phyloP scores from a whole-genome alignment of 2,888 invertebrate species.

The Zootermopsis nevadensis region DNA sequence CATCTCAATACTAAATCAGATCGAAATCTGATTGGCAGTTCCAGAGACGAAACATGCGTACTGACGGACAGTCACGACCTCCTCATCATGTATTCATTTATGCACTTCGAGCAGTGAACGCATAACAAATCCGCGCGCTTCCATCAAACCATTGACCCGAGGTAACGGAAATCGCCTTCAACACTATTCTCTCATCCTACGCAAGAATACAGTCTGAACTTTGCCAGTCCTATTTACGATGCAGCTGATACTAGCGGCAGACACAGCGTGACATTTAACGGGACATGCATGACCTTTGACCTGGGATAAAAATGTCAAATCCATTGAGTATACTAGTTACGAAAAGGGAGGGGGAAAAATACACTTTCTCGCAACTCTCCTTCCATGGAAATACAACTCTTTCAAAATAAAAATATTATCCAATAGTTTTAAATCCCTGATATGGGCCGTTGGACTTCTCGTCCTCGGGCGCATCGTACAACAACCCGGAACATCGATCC shows the following conservation, averaged over 20 bases:
- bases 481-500: conserved; percentile 33
- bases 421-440: background rate
- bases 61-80: too few species aligned
- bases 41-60: too few species aligned
- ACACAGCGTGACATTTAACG: conserved; percentile 9
- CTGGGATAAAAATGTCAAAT: conserved; percentile 14
- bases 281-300: conserved; percentile 9
- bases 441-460: background rate
- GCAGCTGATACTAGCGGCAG: background rate
- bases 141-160: too few species aligned
- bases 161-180: too few species aligned
- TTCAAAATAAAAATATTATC: background rate
- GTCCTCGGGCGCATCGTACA: conserved; percentile 1
- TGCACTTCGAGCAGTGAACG: too few species aligned
- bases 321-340: background rate
- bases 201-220: background rate
- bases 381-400: background rate
- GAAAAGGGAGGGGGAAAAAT: background rate
- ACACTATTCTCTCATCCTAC: too few species aligned
- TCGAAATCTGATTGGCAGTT: too few species aligned
- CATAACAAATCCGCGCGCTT: too few species aligned
- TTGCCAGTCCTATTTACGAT: background rate
- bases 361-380: background rate
- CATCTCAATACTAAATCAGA: too few species aligned
- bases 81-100: too few species aligned